Evolutionary conservation across 1,140 invertebrate species (phyloP), one percentile per base, ranked within the genome.

Genomic region (Macrostomum lignano): DNA sequence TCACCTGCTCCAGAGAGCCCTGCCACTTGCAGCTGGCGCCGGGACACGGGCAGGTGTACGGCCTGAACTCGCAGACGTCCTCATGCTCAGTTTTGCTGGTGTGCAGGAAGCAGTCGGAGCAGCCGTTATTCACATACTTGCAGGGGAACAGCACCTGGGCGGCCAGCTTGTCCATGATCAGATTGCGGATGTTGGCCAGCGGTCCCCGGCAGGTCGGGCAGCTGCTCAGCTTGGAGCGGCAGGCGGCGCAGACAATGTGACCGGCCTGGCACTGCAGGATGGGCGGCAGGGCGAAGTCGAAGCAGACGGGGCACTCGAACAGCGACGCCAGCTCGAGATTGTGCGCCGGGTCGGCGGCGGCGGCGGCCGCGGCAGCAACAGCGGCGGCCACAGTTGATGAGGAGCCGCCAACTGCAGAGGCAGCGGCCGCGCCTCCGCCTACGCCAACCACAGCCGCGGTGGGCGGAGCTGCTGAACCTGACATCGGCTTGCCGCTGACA

Each of bases 241-340:
- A 98, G 46, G 71, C 75, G 25, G 78, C 74, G 62, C 91, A 98
- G 7, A 74, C 63, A 39, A 72, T 66, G 52, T 77, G 73, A 1
- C 73, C 73, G 40, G 65, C 67, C 41, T 71, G 65, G 45, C 73
- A 77, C 48, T 74, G 70, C 45, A 56, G 51, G 34, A 60, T 58
- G 14, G 91, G 91, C 36, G 88, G 88, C 45, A 94, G 63, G 37
- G 94, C 88, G 67, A 93, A 94, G 59, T 98, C 91, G 59, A 96
- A 93, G 59, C 91, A 98, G 31, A 98, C 91, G 7, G 91, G 88
- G 61, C 88, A 98, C 57, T 98, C 88, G 60, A 98, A 98, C 13
- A 93, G 62, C 37, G 74, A 79, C 22, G 82, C 79, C 46, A 93
- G 55, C 52, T 91, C 81, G n/a, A n/a, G n/a, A n/a, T n/a, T n/a